Conservation (phyloP, 2,797 vertebrate genomes). For the Sebastes trivittatus region DNA sequence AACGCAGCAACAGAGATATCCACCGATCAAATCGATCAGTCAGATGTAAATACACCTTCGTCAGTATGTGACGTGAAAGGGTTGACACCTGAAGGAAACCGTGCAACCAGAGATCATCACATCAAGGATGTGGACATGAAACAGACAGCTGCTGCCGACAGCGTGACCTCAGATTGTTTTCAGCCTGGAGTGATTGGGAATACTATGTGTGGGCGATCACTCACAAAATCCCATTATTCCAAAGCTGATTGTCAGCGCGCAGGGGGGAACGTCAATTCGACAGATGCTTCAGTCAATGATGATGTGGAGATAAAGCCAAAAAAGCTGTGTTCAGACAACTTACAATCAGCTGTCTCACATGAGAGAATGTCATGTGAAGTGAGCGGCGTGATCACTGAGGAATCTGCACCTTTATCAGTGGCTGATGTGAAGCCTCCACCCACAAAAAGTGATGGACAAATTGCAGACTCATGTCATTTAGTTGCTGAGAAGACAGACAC, state of each 20-base stretch:
- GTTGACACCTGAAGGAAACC: constrained; percentile 1
- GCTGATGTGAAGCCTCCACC: constrained; percentile 18
- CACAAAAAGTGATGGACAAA: constrained; percentile 31
- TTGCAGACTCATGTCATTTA: constrained; percentile 4
- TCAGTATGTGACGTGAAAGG: background rate
- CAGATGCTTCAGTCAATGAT: constrained; percentile 14
- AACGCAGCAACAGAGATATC: background rate
- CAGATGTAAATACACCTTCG: background rate
- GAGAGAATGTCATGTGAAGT: constrained; percentile 44
- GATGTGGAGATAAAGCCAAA: constrained; percentile 13
- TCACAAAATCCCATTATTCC: constrained; percentile 8
- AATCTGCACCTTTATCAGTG: constrained; percentile 47
- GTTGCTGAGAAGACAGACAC: constrained; percentile 21
- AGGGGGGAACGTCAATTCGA: constrained; percentile 6
- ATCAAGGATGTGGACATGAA: constrained; percentile 1
- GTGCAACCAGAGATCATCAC: background rate
- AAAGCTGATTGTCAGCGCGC: constrained; percentile 18
- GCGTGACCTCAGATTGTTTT: constrained; percentile 13
- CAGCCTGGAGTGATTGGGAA: constrained; percentile 11
- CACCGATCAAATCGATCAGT: background rate
- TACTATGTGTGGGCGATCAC: constrained; percentile 7
- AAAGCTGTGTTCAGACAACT: constrained; percentile 20
- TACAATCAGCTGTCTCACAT: constrained; percentile 46
- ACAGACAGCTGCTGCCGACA: background rate
- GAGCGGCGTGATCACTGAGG: constrained; percentile 37